Base-by-base conservation (phyloP, 2,888 invertebrate species). In the Diplazon laetatorius region DNA sequence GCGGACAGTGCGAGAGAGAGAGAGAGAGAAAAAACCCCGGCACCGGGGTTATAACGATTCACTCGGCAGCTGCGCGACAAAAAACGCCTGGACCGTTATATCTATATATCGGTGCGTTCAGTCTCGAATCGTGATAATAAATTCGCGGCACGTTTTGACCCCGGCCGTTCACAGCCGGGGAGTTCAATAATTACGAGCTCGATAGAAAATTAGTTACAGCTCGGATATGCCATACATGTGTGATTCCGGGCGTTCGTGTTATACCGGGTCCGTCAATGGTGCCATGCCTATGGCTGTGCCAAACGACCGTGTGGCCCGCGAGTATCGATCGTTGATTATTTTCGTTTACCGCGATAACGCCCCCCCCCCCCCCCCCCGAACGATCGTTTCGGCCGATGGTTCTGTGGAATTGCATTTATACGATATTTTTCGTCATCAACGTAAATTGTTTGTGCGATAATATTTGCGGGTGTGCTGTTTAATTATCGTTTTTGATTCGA, bases 151-250 rank as follows among this genome's bases (percentile, higher is more conserved):
- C 86, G 87, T 85, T 74, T 72, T 66, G 62, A 59, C 30, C 55
- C 22, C 18, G 10, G 3, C 30, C 82, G 81, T 82, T 30, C 18
- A 12, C 37, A 46, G 48, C 16, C 63, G 22, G 6, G 12, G 79
- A 79, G 78, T 83, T 81, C 82, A 80, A 83, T 86, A 87, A 89
- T 89, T 87, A 87, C 85, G 86, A 84, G 87, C 86, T 86, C 84
- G 82, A 85, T 84, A 83, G 85, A 87, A 88, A 87, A 87, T 87
- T 85, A 86, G 87, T 88, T 85, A 85, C 82, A 35, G 12, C 16
- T 8, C 14, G 0, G 9, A n/a, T 20, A n/a, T 22, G 59, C 22
- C 20, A 39, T 37, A 35, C n/a, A 30, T 30, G 30, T 30, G 6
- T 44, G 1, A 18, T 30, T 25, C 9, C 14, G 6, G 25, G 25